These are phyloP conservation scores for Tichodroma muraria DNA, from an alignment of 2,113 vertebrate species.

Conservation along the genomic window DNA sequence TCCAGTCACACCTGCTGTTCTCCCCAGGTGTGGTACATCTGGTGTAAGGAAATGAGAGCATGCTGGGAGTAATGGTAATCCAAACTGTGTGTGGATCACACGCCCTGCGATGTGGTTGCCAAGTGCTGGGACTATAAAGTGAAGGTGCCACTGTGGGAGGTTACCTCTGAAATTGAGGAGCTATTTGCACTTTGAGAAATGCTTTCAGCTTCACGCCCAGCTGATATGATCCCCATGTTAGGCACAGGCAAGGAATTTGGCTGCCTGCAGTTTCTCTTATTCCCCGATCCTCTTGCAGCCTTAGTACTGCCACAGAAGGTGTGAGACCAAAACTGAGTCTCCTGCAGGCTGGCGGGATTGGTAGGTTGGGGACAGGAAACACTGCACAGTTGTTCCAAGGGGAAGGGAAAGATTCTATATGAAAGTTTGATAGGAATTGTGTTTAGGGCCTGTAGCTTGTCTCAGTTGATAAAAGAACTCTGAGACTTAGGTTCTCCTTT, in stretches of 20 bases:
- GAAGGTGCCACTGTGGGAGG: background rate
- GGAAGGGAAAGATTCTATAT: background rate
- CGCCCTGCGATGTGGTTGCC: fast-evolving
- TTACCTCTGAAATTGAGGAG: background rate
- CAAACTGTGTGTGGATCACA: background rate
- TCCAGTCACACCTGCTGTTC: background rate
- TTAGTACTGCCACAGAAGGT: background rate
- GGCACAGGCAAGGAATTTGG: background rate
- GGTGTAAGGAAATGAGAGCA: background rate
- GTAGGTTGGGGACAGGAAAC: background rate
- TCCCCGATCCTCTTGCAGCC: background rate
- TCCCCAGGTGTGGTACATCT: background rate
- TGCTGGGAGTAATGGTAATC: background rate
- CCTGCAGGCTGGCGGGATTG: background rate
- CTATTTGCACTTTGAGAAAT: background rate
- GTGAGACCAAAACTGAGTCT: background rate
- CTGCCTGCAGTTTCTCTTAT: background rate
- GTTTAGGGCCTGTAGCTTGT: background rate
- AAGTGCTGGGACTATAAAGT: background rate
- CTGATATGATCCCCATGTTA: background rate
- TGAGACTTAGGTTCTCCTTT: background rate
- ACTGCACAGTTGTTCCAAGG: background rate
- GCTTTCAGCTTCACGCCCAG: background rate
- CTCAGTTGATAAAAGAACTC: background rate
- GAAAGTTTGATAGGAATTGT: background rate